These are phyloP conservation scores for Brenthis hecate DNA, from an alignment of 2,888 invertebrate genomes.

Conservation along the genomic window DNA sequence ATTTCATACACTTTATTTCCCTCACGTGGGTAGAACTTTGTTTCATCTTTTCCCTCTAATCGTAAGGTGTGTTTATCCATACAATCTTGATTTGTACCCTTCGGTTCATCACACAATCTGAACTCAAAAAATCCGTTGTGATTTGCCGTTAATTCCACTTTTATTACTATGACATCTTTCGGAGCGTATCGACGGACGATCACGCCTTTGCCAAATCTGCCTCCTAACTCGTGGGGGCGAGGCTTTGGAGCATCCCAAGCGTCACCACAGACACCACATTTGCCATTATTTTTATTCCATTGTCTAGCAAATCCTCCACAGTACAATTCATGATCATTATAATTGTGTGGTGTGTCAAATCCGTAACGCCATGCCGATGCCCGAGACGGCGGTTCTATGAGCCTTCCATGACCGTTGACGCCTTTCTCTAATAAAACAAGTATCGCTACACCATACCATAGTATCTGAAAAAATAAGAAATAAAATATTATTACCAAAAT, in stretches of 20 bases:
- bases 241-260: slow-evolving; percentile 88
- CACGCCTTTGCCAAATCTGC: slow-evolving; percentile 90
- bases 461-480: slow-evolving; percentile 55
- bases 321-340: slow-evolving; percentile 94
- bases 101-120: slow-evolving; percentile 88
- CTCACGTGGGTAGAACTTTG: slow-evolving; percentile 88
- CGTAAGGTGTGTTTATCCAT: slow-evolving; percentile 87
- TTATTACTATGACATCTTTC: slow-evolving; percentile 85
- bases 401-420: slow-evolving; percentile 85
- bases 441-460: slow-evolving; percentile 64
- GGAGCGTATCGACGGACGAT: slow-evolving; percentile 90
- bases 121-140: slow-evolving; percentile 95
- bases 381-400: slow-evolving; percentile 93
- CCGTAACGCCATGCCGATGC: slow-evolving; percentile 95
- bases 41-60: slow-evolving; percentile 75
- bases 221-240: slow-evolving; percentile 91
- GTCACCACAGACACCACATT: slow-evolving; percentile 94
- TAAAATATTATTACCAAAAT: not conserved
- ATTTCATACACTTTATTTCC: slow-evolving; percentile 92
- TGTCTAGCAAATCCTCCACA: slow-evolving; percentile 94
- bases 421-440: slow-evolving; percentile 54
- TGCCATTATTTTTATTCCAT: slow-evolving; percentile 90
- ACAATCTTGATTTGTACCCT: slow-evolving; percentile 88
- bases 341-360: slow-evolving; percentile 93
- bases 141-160: slow-evolving; percentile 93